These are phyloP conservation scores for Delphinapterus leucas DNA, from an alignment of 2,113 vertebrate species.

Conservation along the genomic window DNA sequence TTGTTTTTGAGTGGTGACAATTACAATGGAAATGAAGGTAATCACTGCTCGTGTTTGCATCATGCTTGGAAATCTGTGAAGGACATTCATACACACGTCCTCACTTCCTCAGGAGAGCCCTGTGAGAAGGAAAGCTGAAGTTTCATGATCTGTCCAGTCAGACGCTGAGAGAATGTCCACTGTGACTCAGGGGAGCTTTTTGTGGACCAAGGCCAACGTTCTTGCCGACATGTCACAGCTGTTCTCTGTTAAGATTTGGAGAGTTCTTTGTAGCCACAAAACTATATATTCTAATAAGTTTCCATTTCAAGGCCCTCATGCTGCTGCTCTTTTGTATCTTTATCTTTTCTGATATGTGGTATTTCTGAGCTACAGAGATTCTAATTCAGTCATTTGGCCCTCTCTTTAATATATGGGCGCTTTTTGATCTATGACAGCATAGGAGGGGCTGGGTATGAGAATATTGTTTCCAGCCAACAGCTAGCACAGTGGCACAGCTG, in stretches of 20 bases:
- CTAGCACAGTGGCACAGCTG: neutral
- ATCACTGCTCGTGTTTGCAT: neutral
- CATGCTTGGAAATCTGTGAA: neutral
- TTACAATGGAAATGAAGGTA: neutral
- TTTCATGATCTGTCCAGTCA: neutral
- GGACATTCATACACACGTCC: neutral
- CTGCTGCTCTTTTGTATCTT: neutral
- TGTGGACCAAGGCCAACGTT: neutral
- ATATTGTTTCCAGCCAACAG: slow-evolving; percentile 10
- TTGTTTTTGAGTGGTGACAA: neutral
- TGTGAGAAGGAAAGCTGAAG: neutral
- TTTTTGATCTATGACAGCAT: neutral
- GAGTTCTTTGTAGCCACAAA: neutral
- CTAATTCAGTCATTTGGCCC: neutral
- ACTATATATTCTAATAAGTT: neutral
- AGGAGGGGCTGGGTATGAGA: slow-evolving; percentile 24
- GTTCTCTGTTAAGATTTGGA: slow-evolving; percentile 5
- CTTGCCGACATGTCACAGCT: neutral
- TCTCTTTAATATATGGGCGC: neutral
- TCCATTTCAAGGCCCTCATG: neutral
- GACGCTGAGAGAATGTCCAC: neutral
- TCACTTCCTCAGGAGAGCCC: neutral
- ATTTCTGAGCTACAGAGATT: neutral
- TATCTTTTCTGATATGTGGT: neutral
- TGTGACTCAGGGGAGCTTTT: neutral